Evolutionary conservation across 37 sponge, comb jelly and placozoan genomes (phyloP).

Genomic region (Tethya wilhelma): DNA sequence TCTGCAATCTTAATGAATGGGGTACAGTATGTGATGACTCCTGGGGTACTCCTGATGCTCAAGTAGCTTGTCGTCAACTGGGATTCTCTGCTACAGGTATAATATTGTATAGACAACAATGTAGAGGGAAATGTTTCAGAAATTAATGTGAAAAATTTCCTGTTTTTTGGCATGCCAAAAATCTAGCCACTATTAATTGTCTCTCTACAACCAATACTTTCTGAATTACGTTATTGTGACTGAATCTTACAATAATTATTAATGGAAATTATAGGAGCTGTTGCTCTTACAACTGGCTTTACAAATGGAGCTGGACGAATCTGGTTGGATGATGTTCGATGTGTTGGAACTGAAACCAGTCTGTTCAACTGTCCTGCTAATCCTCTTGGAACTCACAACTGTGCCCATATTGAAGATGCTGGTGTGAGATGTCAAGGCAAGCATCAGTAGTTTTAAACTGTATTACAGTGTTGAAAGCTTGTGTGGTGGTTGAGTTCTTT

Average conservation of each 20-base stretch:
- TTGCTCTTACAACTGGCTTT: too few relatives aligned
- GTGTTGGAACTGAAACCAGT: neutral
- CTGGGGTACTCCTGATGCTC: slow-evolving; percentile 28
- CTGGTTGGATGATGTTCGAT: neutral
- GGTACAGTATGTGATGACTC: slow-evolving; percentile 68
- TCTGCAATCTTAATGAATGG: slow-evolving; percentile 34
- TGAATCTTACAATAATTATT: too few relatives aligned
- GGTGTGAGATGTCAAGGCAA: slow-evolving; percentile 37
- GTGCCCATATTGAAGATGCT: slow-evolving; percentile 32
- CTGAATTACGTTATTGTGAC: too few relatives aligned
- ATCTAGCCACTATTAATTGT: too few relatives aligned
- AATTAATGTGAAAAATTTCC: neutral
- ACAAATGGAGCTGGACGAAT: slow-evolving; percentile 16
- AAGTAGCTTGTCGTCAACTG: slow-evolving; percentile 57
- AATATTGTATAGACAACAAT: too few relatives aligned
- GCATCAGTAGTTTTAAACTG: too few relatives aligned
- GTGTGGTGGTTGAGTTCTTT: too few relatives aligned
- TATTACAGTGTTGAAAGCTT: too few relatives aligned
- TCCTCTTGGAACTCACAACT: neutral
- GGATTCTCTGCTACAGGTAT: slow-evolving; percentile 33
- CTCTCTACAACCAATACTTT: too few relatives aligned
- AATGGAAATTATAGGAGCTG: too few relatives aligned
- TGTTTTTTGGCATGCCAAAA: neutral
- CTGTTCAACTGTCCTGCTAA: neutral
- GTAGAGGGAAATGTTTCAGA: too few relatives aligned